These are phyloP conservation scores for Zoanthus sansibaricus DNA, from an alignment of 92 coral and sea anemone species.

Conservation along the genomic window DNA sequence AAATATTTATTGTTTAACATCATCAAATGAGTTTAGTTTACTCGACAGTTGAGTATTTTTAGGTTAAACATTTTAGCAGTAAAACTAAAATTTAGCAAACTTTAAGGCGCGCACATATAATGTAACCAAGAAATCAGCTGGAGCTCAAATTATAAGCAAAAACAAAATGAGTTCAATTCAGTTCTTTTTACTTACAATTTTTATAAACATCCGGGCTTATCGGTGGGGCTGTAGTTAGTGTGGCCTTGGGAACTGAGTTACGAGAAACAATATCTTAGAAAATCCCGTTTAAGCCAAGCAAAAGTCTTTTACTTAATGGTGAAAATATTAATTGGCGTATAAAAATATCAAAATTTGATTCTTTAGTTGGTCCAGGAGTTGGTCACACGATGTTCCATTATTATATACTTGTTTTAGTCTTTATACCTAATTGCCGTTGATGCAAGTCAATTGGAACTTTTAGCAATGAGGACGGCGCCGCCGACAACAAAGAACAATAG, in stretches of 20 bases:
- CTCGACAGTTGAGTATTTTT: neutral
- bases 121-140: neutral
- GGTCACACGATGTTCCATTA: too few relatives aligned
- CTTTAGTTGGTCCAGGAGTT: too few relatives aligned
- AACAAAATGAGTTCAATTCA: neutral
- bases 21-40: neutral
- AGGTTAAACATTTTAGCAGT: neutral
- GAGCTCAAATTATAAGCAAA: neutral
- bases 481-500: too few relatives aligned
- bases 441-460: too few relatives aligned
- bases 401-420: too few relatives aligned
- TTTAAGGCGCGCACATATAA: neutral
- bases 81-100: neutral
- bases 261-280: conserved; percentile 19
- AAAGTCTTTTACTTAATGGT: neutral
- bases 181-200: conserved; percentile 13
- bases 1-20: too few relatives aligned
- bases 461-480: too few relatives aligned
- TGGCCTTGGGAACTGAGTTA: conserved; percentile 35
- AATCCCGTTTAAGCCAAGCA: neutral
- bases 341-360: too few relatives aligned
- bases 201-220: conserved; percentile 18
- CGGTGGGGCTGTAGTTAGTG: conserved; percentile 26
- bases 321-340: too few relatives aligned
- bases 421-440: too few relatives aligned